phyloP scores from a whole-genome alignment of 2,888 invertebrate species.

The Crematogaster levior region DNA sequence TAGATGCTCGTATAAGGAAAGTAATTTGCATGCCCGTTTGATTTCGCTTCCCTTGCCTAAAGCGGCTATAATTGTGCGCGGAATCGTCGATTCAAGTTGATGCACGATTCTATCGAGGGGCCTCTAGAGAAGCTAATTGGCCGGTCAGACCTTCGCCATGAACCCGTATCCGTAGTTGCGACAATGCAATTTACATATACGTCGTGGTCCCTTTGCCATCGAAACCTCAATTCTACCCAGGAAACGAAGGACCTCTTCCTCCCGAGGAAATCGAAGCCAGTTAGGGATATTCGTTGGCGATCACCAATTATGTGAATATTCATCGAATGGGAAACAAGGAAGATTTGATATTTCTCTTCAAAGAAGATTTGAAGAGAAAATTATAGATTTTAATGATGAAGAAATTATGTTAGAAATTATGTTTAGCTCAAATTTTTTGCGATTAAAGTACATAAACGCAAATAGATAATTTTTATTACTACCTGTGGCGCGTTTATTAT shows the following conservation, averaged over 20 bases:
- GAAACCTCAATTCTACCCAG: slow-evolving; percentile 73
- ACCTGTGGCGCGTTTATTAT: neutral
- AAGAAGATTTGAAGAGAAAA: neutral
- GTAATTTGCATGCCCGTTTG: slow-evolving; percentile 1
- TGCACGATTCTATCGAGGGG: slow-evolving; percentile 76
- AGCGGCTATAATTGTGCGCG: slow-evolving; percentile 45
- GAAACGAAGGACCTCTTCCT: slow-evolving; percentile 70
- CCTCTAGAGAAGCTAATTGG: slow-evolving; percentile 79
- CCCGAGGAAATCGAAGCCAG: slow-evolving; percentile 58
- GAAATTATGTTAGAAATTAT: neutral
- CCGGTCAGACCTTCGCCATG: slow-evolving; percentile 76
- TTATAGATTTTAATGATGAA: neutral
- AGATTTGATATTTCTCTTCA: too few species aligned
- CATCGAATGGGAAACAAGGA: neutral
- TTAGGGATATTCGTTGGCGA: slow-evolving; percentile 2
- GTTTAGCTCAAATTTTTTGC: neutral
- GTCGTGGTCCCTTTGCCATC: slow-evolving; percentile 66
- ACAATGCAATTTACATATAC: slow-evolving; percentile 78
- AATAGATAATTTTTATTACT: neutral
- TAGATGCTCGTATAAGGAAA: neutral
- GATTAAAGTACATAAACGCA: neutral
- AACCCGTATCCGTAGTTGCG: slow-evolving; percentile 62
- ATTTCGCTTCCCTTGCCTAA: slow-evolving; percentile 2
- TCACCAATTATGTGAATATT: neutral
- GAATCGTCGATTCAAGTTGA: slow-evolving; percentile 70